phyloP scores from a whole-genome alignment of 2,888 invertebrate species.

The Coenonympha glycerion region DNA sequence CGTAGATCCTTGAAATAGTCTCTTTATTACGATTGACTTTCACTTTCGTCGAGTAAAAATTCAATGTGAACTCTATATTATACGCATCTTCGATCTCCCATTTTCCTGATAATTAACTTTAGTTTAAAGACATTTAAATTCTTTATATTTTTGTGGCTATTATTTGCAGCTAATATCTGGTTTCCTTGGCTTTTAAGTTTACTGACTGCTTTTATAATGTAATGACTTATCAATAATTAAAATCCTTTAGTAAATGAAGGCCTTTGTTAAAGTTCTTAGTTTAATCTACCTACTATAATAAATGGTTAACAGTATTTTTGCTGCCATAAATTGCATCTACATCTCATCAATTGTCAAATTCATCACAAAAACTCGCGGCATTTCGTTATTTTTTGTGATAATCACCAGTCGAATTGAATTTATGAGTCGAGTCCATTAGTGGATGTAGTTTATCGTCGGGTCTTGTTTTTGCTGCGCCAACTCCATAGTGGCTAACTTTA shows the following conservation, averaged over 20 bases:
- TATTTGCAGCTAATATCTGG: too few relatives aligned
- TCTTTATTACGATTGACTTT: slow-evolving; percentile 1
- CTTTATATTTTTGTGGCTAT: too few relatives aligned
- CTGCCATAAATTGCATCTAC: not conserved
- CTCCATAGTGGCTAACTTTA: slow-evolving; percentile 17
- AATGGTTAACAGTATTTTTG: not conserved
- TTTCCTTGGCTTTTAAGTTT: too few relatives aligned
- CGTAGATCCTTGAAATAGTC: slow-evolving; percentile 3
- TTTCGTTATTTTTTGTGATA: not conserved
- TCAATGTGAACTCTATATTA: not conserved
- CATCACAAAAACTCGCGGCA: not conserved
- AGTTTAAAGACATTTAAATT: too few relatives aligned
- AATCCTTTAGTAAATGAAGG: not conserved
- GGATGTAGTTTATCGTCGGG: slow-evolving; percentile 7
- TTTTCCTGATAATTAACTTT: too few relatives aligned
- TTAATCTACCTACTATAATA: not conserved
- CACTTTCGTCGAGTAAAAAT: not conserved
- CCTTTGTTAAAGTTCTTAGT: not conserved
- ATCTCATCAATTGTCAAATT: not conserved
- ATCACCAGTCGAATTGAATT: slow-evolving; percentile 5
- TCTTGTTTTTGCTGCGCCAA: slow-evolving; percentile 16
- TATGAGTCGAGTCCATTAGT: slow-evolving; percentile 14
- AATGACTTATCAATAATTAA: too few relatives aligned
- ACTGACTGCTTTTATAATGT: too few relatives aligned
- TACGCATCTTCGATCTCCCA: too few relatives aligned